These are phyloP conservation scores for Dasypogon diadema DNA, from an alignment of 2,888 invertebrate species.

Conservation along the genomic window DNA sequence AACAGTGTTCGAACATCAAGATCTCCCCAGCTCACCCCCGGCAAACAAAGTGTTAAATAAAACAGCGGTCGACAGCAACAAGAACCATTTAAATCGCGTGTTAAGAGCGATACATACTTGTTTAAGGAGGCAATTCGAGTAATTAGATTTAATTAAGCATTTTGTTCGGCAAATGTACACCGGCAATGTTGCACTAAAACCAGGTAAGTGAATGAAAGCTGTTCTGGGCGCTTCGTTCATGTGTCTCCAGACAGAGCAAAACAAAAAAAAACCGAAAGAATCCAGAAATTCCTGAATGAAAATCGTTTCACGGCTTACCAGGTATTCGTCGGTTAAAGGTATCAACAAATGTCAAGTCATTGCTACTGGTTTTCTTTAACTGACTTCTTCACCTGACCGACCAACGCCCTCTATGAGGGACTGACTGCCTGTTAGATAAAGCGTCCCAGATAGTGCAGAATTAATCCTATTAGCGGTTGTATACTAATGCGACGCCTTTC, in stretches of 20 bases:
- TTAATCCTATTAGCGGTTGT: constrained; percentile 11
- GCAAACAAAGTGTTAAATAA: constrained; percentile 8
- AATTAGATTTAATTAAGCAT: constrained; percentile 55
- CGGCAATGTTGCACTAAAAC: neutral
- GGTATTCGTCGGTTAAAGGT: neutral
- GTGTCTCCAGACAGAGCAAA: neutral
- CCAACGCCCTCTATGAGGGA: neutral
- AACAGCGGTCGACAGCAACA: constrained; percentile 14
- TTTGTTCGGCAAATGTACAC: constrained; percentile 40
- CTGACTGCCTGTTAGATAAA: neutral
- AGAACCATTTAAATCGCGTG: constrained; percentile 53
- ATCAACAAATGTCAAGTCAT: constrained; percentile 2
- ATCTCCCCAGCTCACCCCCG: neutral
- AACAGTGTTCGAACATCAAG: constrained; percentile 4
- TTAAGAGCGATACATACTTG: constrained; percentile 32
- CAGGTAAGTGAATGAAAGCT: neutral
- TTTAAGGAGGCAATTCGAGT: constrained; percentile 53
- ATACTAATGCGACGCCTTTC: neutral
- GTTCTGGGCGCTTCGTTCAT: neutral
- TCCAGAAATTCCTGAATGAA: neutral
- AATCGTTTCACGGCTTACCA: neutral
- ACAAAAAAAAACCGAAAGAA: neutral
- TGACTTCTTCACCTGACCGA: neutral
- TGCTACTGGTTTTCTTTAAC: neutral
- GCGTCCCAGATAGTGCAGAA: neutral